phyloP scores from a whole-genome alignment of 1,140 invertebrate genomes.

The Papilio dardanus region DNA sequence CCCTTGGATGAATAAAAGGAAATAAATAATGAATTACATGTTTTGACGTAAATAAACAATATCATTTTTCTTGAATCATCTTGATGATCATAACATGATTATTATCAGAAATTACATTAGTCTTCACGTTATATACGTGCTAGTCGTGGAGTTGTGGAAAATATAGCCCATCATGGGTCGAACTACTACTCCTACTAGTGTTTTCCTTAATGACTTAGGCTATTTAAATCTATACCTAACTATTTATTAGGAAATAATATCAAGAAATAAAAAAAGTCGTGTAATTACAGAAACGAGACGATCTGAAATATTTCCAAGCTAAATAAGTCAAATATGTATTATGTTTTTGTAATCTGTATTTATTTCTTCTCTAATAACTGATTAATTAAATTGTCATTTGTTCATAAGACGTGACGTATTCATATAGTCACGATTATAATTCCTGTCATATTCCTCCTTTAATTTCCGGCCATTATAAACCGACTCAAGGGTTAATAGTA shows the following conservation, averaged over 20 bases:
- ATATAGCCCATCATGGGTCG: too few species aligned
- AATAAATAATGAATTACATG: constrained; percentile 32
- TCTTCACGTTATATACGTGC: too few species aligned
- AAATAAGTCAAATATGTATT: too few species aligned
- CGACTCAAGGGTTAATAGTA: constrained; percentile 46
- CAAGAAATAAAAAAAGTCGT: too few species aligned
- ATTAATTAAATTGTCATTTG: constrained; percentile 39
- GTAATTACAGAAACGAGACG: too few species aligned
- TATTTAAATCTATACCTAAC: too few species aligned
- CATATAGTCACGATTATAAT: constrained; percentile 50
- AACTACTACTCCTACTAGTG: too few species aligned
- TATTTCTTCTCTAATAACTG: background rate
- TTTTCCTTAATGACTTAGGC: too few species aligned
- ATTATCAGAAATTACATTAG: background rate
- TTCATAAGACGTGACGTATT: constrained; percentile 53
- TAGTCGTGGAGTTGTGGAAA: too few species aligned
- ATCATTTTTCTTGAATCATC: background rate
- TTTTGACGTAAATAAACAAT: constrained; percentile 28
- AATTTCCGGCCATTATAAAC: constrained; percentile 56
- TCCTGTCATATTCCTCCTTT: constrained; percentile 47
- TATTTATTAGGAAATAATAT: too few species aligned
- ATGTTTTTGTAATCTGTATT: background rate
- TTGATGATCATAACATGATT: too few species aligned
- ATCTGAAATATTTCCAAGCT: too few species aligned
- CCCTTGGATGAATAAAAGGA: constrained; percentile 26